Percentiles rank a stretch among this genome's conserved stretches.
phyloP scores from a whole-genome alignment of 2,113 vertebrate species.

The Strix uralensis region DNA sequence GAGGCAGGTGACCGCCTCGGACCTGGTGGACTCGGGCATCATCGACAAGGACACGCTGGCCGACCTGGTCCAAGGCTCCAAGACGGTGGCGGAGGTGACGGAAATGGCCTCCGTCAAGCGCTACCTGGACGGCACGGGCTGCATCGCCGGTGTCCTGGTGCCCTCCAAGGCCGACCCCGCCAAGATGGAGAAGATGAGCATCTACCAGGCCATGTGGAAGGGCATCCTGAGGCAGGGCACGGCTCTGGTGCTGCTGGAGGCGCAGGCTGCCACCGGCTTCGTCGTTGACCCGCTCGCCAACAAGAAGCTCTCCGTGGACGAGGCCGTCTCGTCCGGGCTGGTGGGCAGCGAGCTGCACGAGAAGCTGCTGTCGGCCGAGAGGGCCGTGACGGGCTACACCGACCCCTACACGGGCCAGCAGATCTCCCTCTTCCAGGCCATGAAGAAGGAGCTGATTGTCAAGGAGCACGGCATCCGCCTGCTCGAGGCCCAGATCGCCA shows the following conservation, averaged over 20 bases:
- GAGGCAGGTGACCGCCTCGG: conserved; percentile 68
- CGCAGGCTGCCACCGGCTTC: conserved; percentile 74
- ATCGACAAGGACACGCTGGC: conserved; percentile 70
- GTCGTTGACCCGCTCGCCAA: background rate
- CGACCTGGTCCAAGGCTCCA: conserved; percentile 50
- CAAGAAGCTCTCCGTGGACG: conserved; percentile 18
- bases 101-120: conserved; percentile 68
- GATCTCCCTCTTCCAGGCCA: conserved; percentile 97
- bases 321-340: conserved; percentile 48
- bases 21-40: conserved; percentile 66
- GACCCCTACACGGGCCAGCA: background rate
- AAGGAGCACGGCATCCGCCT: too few species aligned
- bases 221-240: conserved; percentile 68
- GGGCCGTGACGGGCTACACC: conserved; percentile 84
- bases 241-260: conserved; percentile 75
- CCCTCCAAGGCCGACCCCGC: conserved; percentile 52
- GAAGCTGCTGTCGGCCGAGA: conserved; percentile 90
- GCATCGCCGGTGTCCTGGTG: conserved; percentile 81
- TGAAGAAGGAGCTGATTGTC: conserved; percentile 85
- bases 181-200: conserved; percentile 69
- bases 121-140: conserved; percentile 75
- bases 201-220: conserved; percentile 90
- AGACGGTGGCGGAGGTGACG: conserved; percentile 51
- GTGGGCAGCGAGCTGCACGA: conserved; percentile 75
- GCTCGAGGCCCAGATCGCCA: too few species aligned